These are phyloP conservation scores for Aythya fuligula DNA, from an alignment of 2,797 vertebrate genomes.

Conservation along the genomic window DNA sequence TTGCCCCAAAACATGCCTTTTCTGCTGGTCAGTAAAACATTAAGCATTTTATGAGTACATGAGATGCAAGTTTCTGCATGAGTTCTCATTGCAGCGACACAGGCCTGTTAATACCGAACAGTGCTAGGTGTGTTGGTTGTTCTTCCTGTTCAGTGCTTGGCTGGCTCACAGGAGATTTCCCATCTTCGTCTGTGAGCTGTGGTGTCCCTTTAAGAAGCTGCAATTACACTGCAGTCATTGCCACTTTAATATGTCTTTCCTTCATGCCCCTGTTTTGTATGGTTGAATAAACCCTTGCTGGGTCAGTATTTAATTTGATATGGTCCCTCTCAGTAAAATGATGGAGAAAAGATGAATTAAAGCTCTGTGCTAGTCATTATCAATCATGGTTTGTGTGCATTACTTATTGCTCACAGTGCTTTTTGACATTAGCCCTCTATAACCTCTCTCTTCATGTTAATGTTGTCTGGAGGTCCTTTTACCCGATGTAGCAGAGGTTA, in stretches of 20 bases:
- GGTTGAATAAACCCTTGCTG: constrained; percentile 72
- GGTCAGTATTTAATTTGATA: constrained; percentile 75
- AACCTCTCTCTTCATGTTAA: constrained; percentile 69
- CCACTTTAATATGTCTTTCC: constrained; percentile 63
- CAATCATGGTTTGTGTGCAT: constrained; percentile 87
- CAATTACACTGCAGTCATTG: constrained; percentile 43
- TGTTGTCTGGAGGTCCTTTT: constrained; percentile 69
- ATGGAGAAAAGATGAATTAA: constrained; percentile 86
- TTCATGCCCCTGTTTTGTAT: constrained; percentile 60
- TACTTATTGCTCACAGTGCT: constrained; percentile 87
- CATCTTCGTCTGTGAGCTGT: background rate
- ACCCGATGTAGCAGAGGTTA: constrained; percentile 72
- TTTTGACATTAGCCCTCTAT: constrained; percentile 82
- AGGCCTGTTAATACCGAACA: rapidly evolving
- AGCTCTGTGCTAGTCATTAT: constrained; percentile 78
- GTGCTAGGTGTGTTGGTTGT: rapidly evolving
- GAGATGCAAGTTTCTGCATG: rapidly evolving
- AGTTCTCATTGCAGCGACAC: rapidly evolving
- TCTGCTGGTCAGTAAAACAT: background rate
- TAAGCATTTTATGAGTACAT: rapidly evolving
- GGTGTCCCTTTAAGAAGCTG: constrained; percentile 53
- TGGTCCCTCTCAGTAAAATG: constrained; percentile 74
- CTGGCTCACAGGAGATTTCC: background rate
- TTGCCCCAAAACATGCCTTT: rapidly evolving
- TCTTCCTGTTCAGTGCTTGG: background rate